Conservation (phyloP, 2,888 invertebrate species). For the Alloplasta piceator region DNA sequence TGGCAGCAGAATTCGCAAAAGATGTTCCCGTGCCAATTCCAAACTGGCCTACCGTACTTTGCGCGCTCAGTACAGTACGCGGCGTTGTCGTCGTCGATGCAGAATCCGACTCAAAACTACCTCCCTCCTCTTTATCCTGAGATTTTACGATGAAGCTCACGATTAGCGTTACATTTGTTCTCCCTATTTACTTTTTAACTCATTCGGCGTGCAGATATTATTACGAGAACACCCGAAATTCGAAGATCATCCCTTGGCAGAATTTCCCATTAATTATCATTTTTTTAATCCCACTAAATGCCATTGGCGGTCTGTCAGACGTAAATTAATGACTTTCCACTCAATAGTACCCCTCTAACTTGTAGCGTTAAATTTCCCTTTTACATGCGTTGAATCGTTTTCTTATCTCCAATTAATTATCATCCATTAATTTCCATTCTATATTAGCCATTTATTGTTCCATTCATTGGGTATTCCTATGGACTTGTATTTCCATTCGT, state of each 20-base stretch:
- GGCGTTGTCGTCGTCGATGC: constrained; percentile 89
- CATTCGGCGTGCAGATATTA: not conserved
- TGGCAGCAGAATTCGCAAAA: constrained; percentile 84
- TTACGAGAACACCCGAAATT: not conserved
- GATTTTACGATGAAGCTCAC: constrained; percentile 66
- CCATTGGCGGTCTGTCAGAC: too few relatives aligned
- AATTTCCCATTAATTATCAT: too few relatives aligned
- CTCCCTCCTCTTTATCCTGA: constrained; percentile 85
- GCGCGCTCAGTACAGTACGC: constrained; percentile 88
- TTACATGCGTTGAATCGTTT: too few relatives aligned
- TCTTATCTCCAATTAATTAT: too few relatives aligned
- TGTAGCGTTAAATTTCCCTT: too few relatives aligned
- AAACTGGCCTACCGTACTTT: constrained; percentile 79
- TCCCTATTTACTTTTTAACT: not conserved
- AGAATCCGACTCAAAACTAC: constrained; percentile 90
- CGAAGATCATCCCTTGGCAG: too few relatives aligned
- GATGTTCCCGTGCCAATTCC: constrained; percentile 75
- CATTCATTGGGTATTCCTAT: too few relatives aligned
- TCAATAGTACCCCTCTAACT: too few relatives aligned
- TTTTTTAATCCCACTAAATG: too few relatives aligned
- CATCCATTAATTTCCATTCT: too few relatives aligned
- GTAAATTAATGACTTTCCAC: too few relatives aligned
- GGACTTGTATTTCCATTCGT: not conserved
- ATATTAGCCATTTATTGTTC: too few relatives aligned
- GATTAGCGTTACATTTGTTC: constrained; percentile 16